Evolutionary conservation across 2,888 invertebrate species (phyloP), one percentile per base, ranked within the genome.

Genomic region (Junonia oenone): DNA sequence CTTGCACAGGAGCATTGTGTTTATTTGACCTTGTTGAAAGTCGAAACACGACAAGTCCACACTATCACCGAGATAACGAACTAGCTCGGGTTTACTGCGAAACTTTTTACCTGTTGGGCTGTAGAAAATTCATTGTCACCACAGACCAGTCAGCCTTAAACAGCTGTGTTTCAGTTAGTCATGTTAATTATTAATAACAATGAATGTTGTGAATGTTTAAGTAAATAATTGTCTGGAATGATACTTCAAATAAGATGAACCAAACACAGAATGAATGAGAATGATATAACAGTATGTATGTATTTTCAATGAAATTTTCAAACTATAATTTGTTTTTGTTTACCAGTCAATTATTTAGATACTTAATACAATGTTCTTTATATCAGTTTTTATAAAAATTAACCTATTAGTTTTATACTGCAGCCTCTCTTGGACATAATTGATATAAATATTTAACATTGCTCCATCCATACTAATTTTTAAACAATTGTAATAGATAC

Each of bases 91-190:
- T 85, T 96, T 96, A 89, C 93, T 95, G 81, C 95, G 93, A 81
- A 95, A 93, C 91, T 94, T 94, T 90, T 94, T 94, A 78, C 96
- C 96, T 91, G 93, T 93, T 70, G 96, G 96, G 88, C 96, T 96
- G 91, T 68, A 85, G 86, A 88, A 89, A 90, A 85, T 73, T 73
- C 64, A 83, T 76, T 78, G 75, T 81, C 76, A 86, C 76, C 71
- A 69, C 59, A 65, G 62, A 64, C 64, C 62, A 50, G 46, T 63
- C 63, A 57, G 64, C 59, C 63, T 76, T 76, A 71, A 62, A 65
- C 66, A 68, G 72, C 71, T 73, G 63, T 72, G 62, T 59, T 68
- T 71, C 62, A 65, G 65, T 66, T 62, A 69, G 67, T 67, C 62
- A 63, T 62, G 65, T 69, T 68, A 68, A 67, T 68, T 63, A 35